These are phyloP conservation scores for Zosterops japonicus DNA, from an alignment of 2,113 vertebrate genomes.

Conservation along the genomic window DNA sequence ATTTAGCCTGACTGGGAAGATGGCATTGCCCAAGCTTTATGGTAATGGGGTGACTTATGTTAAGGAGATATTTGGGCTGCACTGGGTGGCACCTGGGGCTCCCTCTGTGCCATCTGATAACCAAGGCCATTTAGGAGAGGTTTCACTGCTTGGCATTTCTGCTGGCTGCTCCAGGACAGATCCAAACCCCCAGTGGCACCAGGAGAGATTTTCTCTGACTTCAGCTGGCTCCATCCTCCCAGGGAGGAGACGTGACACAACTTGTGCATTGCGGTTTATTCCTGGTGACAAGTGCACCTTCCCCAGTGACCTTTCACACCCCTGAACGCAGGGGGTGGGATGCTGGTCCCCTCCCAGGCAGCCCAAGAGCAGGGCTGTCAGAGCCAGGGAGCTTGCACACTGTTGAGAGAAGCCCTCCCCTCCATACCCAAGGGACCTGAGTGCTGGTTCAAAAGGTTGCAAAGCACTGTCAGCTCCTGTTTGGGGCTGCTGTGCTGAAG, in stretches of 20 bases:
- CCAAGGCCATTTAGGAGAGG: background rate
- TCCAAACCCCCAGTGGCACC: background rate
- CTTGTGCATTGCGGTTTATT: background rate
- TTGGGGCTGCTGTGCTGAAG: constrained; percentile 7
- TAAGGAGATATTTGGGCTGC: background rate
- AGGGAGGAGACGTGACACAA: background rate
- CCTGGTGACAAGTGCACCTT: constrained; percentile 40
- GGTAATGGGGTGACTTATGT: background rate
- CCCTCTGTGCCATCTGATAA: background rate
- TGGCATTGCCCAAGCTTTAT: background rate
- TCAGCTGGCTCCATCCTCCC: background rate
- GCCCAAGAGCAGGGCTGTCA: constrained; percentile 30
- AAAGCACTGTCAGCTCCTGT: constrained; percentile 49
- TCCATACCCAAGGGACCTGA: background rate
- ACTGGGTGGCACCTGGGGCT: background rate
- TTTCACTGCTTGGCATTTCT: background rate
- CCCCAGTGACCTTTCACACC: background rate
- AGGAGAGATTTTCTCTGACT: background rate
- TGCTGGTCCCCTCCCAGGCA: constrained; percentile 10
- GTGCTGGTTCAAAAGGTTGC: constrained; percentile 41
- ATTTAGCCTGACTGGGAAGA: background rate
- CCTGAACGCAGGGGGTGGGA: accelerated
- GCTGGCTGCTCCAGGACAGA: accelerated
- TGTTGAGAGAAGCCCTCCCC: background rate
- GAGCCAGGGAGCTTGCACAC: background rate